These are phyloP conservation scores for Mus spicilegus DNA, from an alignment of 2,113 vertebrate genomes.

Conservation along the genomic window DNA sequence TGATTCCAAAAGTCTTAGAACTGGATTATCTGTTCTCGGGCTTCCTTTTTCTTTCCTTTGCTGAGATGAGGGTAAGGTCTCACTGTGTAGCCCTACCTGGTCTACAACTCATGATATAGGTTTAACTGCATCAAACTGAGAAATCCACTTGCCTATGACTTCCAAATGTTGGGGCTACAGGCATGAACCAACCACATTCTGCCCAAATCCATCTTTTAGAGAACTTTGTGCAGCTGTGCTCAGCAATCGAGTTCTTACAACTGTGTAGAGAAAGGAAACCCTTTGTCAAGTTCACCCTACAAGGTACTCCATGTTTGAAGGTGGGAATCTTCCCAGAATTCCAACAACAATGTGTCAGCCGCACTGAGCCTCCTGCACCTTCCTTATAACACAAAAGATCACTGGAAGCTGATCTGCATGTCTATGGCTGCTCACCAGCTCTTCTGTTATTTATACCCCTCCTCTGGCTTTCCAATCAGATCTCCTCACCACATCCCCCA, in stretches of 20 bases:
- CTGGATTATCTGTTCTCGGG: not conserved
- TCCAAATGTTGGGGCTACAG: no score
- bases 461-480: not conserved
- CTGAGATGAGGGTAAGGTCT: not conserved
- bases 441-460: not conserved
- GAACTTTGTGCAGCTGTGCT: not conserved
- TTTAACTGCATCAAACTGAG: not conserved
- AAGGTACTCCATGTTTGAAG: not conserved
- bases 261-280: not conserved
- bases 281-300: not conserved
- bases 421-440: not conserved
- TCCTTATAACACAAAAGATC: not conserved
- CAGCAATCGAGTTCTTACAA: not conserved
- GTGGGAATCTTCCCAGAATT: not conserved
- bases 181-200: no score
- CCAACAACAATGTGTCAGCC: not conserved
- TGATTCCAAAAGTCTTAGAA: not conserved
- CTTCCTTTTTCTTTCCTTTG: not conserved
- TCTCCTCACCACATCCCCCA: fast-evolving
- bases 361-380: not conserved
- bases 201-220: not conserved
- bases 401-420: not conserved
- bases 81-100: not conserved
- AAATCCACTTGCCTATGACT: not conserved
- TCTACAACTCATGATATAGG: not conserved